Percentiles rank a stretch among this genome's conserved stretches.
Evolutionary conservation across 2,888 invertebrate species (phyloP).

Genomic region (Brachypalpus laphriformis): DNA sequence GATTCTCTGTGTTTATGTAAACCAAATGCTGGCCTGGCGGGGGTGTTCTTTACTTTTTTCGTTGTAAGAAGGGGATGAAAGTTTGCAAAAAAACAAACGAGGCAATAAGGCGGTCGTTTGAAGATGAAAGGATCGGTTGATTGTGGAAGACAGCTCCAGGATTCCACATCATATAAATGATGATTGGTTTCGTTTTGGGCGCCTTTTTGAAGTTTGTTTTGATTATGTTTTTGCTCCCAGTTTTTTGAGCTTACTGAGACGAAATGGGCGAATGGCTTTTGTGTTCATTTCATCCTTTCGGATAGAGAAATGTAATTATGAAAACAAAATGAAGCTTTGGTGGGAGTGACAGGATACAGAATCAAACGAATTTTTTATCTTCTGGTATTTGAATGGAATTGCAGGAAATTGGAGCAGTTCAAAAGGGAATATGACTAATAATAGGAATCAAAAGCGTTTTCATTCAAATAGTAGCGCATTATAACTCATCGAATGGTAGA

Average conservation of each 20-base stretch:
- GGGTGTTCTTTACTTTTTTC: background rate
- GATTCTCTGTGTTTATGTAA: slow-evolving; percentile 71
- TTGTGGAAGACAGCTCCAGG: slow-evolving; percentile 67
- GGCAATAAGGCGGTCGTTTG: slow-evolving; percentile 69
- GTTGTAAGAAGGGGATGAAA: slow-evolving; percentile 20
- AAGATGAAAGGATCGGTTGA: slow-evolving; percentile 74
- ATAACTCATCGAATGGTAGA: too few species aligned
- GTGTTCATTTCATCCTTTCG: slow-evolving; percentile 11
- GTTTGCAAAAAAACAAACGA: slow-evolving; percentile 52
- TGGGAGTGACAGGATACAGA: too few species aligned
- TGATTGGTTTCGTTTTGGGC: slow-evolving; percentile 78
- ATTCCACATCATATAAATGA: slow-evolving; percentile 81
- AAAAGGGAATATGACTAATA: too few species aligned
- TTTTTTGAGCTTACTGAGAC: background rate
- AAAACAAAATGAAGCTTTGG: slow-evolving; percentile 28
- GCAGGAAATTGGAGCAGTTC: too few species aligned
- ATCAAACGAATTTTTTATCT: too few species aligned
- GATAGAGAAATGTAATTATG: slow-evolving; percentile 11
- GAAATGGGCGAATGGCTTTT: slow-evolving; percentile 13
- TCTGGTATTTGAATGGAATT: too few species aligned
- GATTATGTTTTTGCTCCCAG: background rate
- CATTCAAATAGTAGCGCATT: too few species aligned
- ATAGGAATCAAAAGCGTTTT: too few species aligned
- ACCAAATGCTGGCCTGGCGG: slow-evolving; percentile 65
- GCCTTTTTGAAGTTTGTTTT: background rate